phyloP scores from a whole-genome alignment of 2,797 vertebrate species.

The Brachyalestes nurse region DNA sequence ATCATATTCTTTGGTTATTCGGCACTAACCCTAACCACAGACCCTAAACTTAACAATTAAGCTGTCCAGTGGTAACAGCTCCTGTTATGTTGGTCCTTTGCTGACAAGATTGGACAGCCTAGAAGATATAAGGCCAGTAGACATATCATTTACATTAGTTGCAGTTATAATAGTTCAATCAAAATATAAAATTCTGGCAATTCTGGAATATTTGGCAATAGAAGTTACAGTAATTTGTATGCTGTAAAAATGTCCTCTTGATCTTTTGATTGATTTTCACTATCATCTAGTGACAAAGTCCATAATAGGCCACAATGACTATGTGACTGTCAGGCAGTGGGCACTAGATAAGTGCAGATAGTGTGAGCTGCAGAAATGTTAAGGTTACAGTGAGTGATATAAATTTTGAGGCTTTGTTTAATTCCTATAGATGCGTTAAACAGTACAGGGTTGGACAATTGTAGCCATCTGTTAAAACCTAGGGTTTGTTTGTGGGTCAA shows the following conservation, averaged over 20 bases:
- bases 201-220: background rate
- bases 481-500: background rate
- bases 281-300: background rate
- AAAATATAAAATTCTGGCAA: background rate
- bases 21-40: too few relatives aligned
- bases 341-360: background rate
- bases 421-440: background rate
- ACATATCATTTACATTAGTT: background rate
- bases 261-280: constrained; percentile 4
- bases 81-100: too few relatives aligned
- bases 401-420: background rate
- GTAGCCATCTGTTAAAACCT: background rate
- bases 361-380: background rate
- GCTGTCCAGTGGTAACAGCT: too few relatives aligned
- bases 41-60: too few relatives aligned
- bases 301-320: constrained; percentile 11
- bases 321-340: background rate
- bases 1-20: too few relatives aligned
- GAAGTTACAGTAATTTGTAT: background rate
- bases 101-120: too few relatives aligned
- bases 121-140: background rate
- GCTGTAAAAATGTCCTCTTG: background rate
- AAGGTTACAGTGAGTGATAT: background rate
- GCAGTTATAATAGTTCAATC: background rate
- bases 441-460: background rate